Base-by-base conservation (phyloP, 2,797 vertebrate species). In the Sebastes cheni region DNA sequence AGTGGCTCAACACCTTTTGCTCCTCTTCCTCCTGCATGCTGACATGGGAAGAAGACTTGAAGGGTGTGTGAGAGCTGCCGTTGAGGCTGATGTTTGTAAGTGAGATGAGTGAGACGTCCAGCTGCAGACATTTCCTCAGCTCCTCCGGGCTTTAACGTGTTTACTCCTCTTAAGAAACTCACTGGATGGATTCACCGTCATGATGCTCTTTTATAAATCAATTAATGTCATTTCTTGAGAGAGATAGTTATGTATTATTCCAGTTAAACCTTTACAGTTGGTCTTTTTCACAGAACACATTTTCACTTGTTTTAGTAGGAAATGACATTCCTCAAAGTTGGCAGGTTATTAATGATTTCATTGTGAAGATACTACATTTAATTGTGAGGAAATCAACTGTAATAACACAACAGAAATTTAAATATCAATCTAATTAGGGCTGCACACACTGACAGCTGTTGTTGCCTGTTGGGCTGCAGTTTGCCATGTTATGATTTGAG, bases 1-100 rank as follows among this genome's bases (percentile, higher is more conserved):
- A 58, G 61, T 81, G 68, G 76, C 64, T 87, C 75, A 87, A 87
- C 85, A 74, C 76, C 74, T 87, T 72, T 42, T 39, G 20, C 66
- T 56, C 70, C 13, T 68, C n/a, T 70, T 72, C 67, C 72, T 11
- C 62, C 36, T 88, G 67, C 13, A 18, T 50, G 13, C 27, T 71
- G 59, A 88, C 75, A 72, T 67, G 34, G 25, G 3, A 55, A 36
- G 34, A 87, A 72, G 81, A 11, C 34, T 60, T 34, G 52, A 69
- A 42, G 46, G 2, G 8, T 64, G 25, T 78, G 71, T 69, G 42
- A 46, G 42, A 46, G 42, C 42, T 69, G 20, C 22, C 59, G 69
- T 77, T 77, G 25, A 75, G 46, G 13, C 39, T 61, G 60, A 81
- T 54, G 42, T 72, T 18, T 70, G 13, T 25, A 11, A 25, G 50